Conservation (phyloP, 2,888 invertebrate genomes). For the Andrena dorsata region DNA sequence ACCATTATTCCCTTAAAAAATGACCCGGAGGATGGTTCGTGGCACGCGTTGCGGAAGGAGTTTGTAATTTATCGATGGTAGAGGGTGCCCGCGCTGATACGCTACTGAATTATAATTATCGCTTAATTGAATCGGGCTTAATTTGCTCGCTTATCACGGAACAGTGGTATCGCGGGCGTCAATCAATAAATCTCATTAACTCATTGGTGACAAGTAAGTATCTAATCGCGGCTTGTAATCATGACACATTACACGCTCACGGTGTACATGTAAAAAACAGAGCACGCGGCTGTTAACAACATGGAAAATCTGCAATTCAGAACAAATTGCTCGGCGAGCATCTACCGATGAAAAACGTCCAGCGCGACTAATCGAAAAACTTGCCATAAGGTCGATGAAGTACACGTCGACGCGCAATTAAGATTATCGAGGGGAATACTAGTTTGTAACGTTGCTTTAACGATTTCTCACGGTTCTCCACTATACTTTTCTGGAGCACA, state of each 20-base stretch:
- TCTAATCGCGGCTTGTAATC: slow-evolving; percentile 49
- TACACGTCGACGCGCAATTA: background rate
- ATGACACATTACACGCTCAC: slow-evolving; percentile 32
- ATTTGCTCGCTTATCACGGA: slow-evolving; percentile 19
- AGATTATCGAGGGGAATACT: slow-evolving; percentile 27
- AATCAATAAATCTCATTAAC: slow-evolving; percentile 51
- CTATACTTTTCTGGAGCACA: background rate
- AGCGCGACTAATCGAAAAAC: slow-evolving; percentile 26
- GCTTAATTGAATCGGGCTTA: slow-evolving; percentile 29
- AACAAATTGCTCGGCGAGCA: slow-evolving; percentile 17
- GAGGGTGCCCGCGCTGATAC: background rate
- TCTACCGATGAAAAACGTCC: slow-evolving; percentile 15
- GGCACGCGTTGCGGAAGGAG: background rate
- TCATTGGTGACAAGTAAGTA: slow-evolving; percentile 38
- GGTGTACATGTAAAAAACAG: background rate
- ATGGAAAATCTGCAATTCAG: slow-evolving; percentile 44
- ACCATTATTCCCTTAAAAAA: background rate
- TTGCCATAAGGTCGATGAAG: background rate
- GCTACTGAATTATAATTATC: slow-evolving; percentile 1
- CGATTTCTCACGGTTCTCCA: background rate
- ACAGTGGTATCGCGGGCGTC: background rate
- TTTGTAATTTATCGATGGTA: slow-evolving; percentile 7
- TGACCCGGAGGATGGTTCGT: too few relatives aligned
- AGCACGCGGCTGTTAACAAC: slow-evolving; percentile 10
- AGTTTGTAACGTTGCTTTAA: background rate